Conservation (phyloP, 2,888 invertebrate genomes). For the Nematopogon swammerdamellus region DNA sequence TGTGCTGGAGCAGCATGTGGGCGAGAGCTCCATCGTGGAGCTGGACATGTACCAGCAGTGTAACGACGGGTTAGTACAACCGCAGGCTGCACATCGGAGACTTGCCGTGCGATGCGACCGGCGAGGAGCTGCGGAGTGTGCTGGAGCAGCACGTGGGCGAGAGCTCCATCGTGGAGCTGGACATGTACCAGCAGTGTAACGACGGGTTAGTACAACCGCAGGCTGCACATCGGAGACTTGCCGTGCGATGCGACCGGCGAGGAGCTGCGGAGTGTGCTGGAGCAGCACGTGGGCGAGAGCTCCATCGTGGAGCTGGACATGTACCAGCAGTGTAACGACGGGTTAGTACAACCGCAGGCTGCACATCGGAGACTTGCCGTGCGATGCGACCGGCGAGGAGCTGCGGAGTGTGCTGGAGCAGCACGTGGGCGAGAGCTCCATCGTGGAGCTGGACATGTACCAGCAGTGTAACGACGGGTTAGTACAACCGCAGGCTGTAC, state of each 20-base stretch:
- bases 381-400: conserved; percentile 62
- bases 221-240: conserved; percentile 73
- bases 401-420: conserved; percentile 57
- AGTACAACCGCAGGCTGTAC: conserved; percentile 70
- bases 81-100: conserved; percentile 76
- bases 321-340: too few relatives aligned
- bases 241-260: conserved; percentile 63
- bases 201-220: too few relatives aligned
- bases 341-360: conserved; percentile 77
- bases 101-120: conserved; percentile 64
- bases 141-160: conserved; percentile 63
- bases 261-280: conserved; percentile 61
- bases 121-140: conserved; percentile 59
- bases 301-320: conserved; percentile 66
- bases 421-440: conserved; percentile 65
- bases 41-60: conserved; percentile 70
- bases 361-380: conserved; percentile 73
- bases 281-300: conserved; percentile 63
- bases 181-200: too few relatives aligned
- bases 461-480: conserved; percentile 16
- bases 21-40: conserved; percentile 66
- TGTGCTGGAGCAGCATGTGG: conserved; percentile 60
- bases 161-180: conserved; percentile 66
- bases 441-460: conserved; percentile 67
- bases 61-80: too few relatives aligned